Evolutionary conservation across 1,140 invertebrate species (phyloP).

Genomic region (Lasioglossum albipes): DNA sequence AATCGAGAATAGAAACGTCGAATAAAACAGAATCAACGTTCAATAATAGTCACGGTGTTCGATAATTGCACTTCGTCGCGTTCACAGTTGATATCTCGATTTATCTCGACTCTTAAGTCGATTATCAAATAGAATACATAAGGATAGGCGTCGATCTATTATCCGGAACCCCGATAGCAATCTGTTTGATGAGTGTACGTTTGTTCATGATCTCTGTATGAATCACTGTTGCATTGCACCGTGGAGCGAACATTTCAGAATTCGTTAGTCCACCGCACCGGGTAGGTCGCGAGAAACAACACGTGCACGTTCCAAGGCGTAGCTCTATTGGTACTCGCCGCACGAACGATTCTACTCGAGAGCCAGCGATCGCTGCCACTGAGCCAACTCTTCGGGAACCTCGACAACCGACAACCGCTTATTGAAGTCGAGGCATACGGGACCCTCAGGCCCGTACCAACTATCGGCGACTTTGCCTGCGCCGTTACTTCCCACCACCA

Average conservation of each 20-base stretch:
- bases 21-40: background rate
- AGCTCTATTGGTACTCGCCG: constrained; percentile 29
- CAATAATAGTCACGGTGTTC: background rate
- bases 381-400: constrained; percentile 73
- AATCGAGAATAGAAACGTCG: background rate
- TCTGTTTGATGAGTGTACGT: too few species aligned
- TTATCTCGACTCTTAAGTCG: too few species aligned
- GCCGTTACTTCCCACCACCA: background rate
- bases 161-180: constrained; percentile 6
- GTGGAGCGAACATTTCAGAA: too few species aligned
- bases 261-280: background rate
- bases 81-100: background rate
- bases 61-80: background rate
- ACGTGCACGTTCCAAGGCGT: constrained; percentile 60
- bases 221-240: background rate
- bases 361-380: constrained; percentile 73
- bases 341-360: constrained; percentile 65
- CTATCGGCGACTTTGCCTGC: background rate
- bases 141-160: background rate
- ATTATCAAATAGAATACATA: too few species aligned
- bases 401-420: constrained; percentile 65
- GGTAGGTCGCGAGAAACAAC: constrained; percentile 32
- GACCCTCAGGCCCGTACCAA: constrained; percentile 72
- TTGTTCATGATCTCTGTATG: too few species aligned
- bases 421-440: constrained; percentile 71